These are phyloP conservation scores for Halocaridina rubra DNA, from an alignment of 2,888 invertebrate species.

Conservation along the genomic window DNA sequence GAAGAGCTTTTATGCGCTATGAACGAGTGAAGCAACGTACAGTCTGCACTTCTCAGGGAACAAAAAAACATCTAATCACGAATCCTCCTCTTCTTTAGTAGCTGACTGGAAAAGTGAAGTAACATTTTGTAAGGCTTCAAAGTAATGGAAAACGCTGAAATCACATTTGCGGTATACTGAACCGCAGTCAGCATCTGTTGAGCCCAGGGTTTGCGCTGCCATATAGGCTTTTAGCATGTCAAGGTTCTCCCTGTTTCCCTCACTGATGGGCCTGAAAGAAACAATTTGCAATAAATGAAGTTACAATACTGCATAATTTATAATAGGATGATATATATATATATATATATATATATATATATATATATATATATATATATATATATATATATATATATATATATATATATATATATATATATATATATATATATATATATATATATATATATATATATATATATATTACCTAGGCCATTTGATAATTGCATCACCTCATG, in stretches of 20 bases:
- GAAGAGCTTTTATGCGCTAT: too few species aligned
- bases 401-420: slow-evolving; percentile 10
- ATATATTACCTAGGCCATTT: too few species aligned
- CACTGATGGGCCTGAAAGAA: neutral
- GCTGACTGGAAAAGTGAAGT: neutral
- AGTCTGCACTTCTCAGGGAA: too few species aligned
- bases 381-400: neutral
- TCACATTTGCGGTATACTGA: slow-evolving; percentile 16
- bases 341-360: neutral
- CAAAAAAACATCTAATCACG: too few species aligned
- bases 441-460: neutral
- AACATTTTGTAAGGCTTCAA: neutral
- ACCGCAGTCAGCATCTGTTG: slow-evolving; percentile 1
- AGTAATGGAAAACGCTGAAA: slow-evolving; percentile 32
- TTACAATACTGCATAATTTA: too few species aligned
- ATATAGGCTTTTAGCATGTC: slow-evolving; percentile 3
- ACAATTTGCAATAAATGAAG: neutral
- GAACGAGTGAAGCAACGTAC: too few species aligned
- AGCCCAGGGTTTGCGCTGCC: slow-evolving; percentile 10
- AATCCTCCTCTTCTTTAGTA: too few species aligned
- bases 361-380: slow-evolving; percentile 3
- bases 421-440: neutral
- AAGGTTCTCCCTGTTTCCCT: neutral
- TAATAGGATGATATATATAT: slow-evolving; percentile 1
- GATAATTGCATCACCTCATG: too few species aligned